phyloP scores from a whole-genome alignment of 2,113 vertebrate genomes.

The Amazona vittata region DNA sequence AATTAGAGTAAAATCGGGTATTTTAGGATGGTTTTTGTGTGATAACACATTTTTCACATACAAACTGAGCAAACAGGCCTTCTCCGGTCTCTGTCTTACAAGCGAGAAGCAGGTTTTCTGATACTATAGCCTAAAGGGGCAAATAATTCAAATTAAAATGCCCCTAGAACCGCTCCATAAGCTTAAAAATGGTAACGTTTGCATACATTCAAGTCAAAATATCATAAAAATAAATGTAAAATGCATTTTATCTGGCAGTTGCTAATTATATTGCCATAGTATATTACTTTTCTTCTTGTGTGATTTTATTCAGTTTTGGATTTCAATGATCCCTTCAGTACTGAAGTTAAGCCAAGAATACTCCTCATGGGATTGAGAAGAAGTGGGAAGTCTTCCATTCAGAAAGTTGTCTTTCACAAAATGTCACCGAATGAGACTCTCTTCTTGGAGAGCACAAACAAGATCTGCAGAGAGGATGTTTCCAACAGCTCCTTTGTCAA shows the following conservation, averaged over 20 bases:
- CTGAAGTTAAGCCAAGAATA: constrained; percentile 93
- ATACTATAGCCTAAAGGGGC: background rate
- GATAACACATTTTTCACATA: background rate
- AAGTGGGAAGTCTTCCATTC: constrained; percentile 94
- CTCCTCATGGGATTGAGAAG: constrained; percentile 92
- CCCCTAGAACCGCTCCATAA: background rate
- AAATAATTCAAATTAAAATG: background rate
- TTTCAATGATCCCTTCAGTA: constrained; percentile 87
- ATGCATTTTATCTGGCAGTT: background rate
- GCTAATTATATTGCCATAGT: background rate
- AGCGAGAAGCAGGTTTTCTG: background rate
- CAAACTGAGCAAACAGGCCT: background rate
- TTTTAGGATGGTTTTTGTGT: background rate
- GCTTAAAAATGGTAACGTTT: background rate
- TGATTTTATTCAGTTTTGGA: constrained; percentile 82
- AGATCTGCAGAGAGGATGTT: constrained; percentile 91
- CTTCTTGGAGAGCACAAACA: constrained; percentile 93
- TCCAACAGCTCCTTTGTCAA: constrained; percentile 94
- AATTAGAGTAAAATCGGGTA: background rate
- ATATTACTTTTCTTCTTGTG: constrained; percentile 52
- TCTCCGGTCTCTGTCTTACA: background rate
- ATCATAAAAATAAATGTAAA: background rate
- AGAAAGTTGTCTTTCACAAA: constrained; percentile 96
- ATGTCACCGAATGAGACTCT: constrained; percentile 94
- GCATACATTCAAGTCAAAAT: background rate